phyloP scores from a whole-genome alignment of 2,113 vertebrate species.

The Lophotis ruficrista region DNA sequence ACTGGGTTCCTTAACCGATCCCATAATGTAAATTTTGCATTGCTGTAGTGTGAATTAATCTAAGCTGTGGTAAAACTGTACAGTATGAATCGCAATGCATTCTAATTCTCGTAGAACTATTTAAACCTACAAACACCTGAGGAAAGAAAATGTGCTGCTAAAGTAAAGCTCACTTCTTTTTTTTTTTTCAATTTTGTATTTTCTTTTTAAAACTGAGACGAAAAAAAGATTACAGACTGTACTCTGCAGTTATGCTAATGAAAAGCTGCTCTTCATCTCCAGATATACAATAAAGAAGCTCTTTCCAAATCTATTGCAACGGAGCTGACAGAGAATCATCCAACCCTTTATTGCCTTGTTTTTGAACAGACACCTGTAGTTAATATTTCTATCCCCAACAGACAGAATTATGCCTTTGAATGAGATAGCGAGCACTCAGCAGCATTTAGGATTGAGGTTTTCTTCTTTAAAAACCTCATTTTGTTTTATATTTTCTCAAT shows the following conservation, averaged over 20 bases:
- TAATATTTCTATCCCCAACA: not conserved
- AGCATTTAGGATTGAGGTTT: not conserved
- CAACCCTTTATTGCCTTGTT: not conserved
- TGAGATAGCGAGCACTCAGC: not conserved
- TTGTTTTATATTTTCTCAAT: not conserved
- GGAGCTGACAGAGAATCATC: not conserved
- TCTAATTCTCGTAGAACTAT: not conserved
- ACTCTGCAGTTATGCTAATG: not conserved
- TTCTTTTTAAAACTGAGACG: not conserved
- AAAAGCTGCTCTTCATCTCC: not conserved
- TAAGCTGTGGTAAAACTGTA: not conserved
- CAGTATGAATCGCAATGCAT: not conserved
- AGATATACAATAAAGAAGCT: not conserved
- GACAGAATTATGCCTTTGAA: not conserved
- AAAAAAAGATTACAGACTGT: not conserved
- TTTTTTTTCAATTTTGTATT: not conserved
- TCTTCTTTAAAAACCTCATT: not conserved
- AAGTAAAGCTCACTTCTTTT: not conserved
- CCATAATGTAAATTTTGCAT: not conserved
- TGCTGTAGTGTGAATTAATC: not conserved
- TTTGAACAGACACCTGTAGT: not conserved
- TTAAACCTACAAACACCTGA: not conserved
- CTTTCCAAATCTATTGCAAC: not conserved
- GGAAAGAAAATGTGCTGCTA: not conserved
- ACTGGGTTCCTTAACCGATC: not conserved